A percentile compares a stretch with the other conserved stretches of the same genome.
These are phyloP conservation scores for Bettongia penicillata DNA, from an alignment of 2,113 vertebrate species.

Conservation along the genomic window DNA sequence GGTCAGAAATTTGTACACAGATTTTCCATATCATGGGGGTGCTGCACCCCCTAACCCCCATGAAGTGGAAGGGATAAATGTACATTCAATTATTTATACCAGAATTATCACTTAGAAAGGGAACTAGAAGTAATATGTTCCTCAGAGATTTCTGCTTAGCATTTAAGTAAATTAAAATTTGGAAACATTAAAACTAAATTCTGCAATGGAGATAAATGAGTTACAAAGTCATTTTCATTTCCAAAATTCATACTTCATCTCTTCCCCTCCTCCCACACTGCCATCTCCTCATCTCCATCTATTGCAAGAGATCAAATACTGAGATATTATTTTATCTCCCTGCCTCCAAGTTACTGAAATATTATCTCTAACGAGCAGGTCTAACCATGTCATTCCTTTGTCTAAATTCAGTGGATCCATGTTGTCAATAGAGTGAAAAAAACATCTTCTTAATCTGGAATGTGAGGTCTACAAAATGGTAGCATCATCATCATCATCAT, in stretches of 20 bases:
- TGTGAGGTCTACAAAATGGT: not conserved
- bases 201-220: conserved; percentile 10
- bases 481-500: too few species aligned
- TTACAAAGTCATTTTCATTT: not conserved
- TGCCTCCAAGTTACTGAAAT: not conserved
- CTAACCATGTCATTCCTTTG: not conserved
- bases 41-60: not conserved
- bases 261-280: not conserved
- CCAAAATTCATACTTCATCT: conserved; percentile 7
- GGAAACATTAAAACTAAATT: conserved; percentile 20
- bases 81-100: not conserved
- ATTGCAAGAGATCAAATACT: not conserved
- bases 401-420: not conserved
- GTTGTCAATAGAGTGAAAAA: not conserved
- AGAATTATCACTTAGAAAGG: conserved; percentile 7
- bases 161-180: not conserved
- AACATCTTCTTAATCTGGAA: not conserved
- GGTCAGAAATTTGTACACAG: not conserved
- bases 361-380: not conserved
- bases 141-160: not conserved
- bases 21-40: not conserved
- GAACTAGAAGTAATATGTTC: conserved; percentile 18
- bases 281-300: not conserved
- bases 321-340: not conserved
- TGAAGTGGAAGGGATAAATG: not conserved